These are phyloP conservation scores for Atlantisia rogersi DNA, from an alignment of 2,113 vertebrate species.

Conservation along the genomic window DNA sequence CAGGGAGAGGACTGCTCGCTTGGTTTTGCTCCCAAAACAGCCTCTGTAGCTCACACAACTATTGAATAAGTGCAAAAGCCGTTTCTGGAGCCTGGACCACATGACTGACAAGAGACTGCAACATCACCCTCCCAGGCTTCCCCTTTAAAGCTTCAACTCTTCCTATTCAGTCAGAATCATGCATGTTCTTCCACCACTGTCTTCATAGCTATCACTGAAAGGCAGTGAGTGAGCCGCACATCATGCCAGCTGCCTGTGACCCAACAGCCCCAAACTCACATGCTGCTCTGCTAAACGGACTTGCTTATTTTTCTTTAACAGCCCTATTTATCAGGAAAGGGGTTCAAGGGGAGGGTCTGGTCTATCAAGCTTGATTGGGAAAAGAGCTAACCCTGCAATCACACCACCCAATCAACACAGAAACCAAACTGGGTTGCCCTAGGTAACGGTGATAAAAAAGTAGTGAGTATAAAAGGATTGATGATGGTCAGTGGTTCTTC, in stretches of 20 bases:
- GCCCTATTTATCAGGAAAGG: neutral
- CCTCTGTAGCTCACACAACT: neutral
- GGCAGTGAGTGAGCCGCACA: neutral
- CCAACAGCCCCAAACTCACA: neutral
- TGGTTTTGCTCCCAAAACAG: neutral
- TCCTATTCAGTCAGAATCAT: neutral
- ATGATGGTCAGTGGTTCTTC: neutral
- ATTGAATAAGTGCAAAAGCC: neutral
- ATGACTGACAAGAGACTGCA: neutral
- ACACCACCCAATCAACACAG: neutral
- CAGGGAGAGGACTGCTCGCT: neutral
- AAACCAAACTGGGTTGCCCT: neutral
- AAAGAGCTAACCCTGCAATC: neutral
- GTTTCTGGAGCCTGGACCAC: neutral
- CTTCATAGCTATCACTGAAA: neutral
- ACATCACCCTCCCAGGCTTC: neutral
- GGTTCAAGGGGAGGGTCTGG: neutral
- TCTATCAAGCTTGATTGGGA: constrained; percentile 6
- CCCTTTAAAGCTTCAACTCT: neutral
- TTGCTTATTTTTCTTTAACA: constrained; percentile 11
- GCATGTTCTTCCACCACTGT: neutral
- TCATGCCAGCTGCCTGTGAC: neutral
- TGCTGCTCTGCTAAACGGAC: neutral
- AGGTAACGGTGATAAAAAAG: neutral
- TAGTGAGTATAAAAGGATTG: neutral